A percentile compares a stretch with the other conserved stretches of the same genome.
Conservation (phyloP, 1,140 invertebrate species). For the Thaumetopoea pityocampa region DNA sequence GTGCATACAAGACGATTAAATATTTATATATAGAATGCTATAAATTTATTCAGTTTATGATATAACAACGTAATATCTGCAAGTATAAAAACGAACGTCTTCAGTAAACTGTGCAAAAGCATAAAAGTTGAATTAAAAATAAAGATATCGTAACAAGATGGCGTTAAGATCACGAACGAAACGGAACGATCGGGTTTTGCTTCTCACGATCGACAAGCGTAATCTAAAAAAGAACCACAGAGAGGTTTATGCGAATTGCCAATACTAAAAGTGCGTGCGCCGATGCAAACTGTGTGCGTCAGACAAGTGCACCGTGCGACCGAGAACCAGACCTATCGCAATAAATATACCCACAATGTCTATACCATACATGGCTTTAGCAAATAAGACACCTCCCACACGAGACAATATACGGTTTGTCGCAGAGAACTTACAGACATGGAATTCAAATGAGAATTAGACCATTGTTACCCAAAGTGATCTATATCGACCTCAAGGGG, state of each 20-base stretch:
- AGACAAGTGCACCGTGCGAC: conserved; percentile 31
- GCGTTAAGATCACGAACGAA: conserved; percentile 16
- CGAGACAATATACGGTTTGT: no score
- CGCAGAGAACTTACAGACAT: no score
- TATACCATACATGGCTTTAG: no score
- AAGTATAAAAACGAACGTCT: conserved; percentile 18
- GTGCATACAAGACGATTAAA: conserved; percentile 7
- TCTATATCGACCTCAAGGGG: no score
- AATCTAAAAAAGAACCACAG: conserved; percentile 38
- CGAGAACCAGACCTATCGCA: conserved; percentile 23
- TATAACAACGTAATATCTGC: conserved; percentile 19
- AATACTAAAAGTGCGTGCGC: conserved; percentile 27
- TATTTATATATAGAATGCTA: conserved; percentile 13
- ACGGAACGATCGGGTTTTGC: conserved; percentile 29
- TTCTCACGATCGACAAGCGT: conserved; percentile 58
- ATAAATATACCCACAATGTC: conserved; percentile 14
- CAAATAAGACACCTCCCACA: no score
- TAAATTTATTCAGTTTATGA: conserved; percentile 19
- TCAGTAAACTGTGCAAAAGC: conserved; percentile 24
- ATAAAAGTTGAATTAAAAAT: conserved; percentile 21
- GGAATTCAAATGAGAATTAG: no score
- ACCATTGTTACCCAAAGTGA: no score
- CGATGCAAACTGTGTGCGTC: conserved; percentile 41
- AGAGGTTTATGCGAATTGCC: conserved; percentile 56
- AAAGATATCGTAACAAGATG: conserved; percentile 23